Base-by-base conservation (phyloP, 1,140 invertebrate species). In the Atta texana region DNA sequence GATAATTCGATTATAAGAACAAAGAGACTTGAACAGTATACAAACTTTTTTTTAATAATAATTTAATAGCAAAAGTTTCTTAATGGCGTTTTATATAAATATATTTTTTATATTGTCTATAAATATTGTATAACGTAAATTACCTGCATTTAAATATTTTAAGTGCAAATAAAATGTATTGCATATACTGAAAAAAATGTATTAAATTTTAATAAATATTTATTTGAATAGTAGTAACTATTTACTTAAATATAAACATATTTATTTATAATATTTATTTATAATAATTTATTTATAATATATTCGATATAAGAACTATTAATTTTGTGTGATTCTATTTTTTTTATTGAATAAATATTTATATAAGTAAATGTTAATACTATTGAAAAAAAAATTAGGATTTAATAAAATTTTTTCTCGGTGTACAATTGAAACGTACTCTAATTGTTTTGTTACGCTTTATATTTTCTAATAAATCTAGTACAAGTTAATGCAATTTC, bases 1-100 rank as follows among this genome's bases (percentile, higher is more conserved):
- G 55, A 75, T 84, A 31, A 84, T 28, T 75, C 28, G 55, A 75
- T 34, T 74, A 61, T 18, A 39, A n/a, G 31, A 71, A 16, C 12
- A 71, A 7, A 53, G 3, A 55, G 31, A 21, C n/a, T 68, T 10
- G 77, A 71, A 55, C 24, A 4, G 10, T 39, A 39, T 12, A 31
- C 31, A 55, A 28, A 77, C 44, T 5, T 44, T 21, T 51, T 51
- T 44, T 66, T 21, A 49, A 51, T 69, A 39, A 14, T 51, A 59
- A 76, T 59, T 39, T 61, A 24, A 59, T 39, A 7, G 21, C 21
- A 14, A 69, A 51, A 69, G 12, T 51, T 51, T 51, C 39, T 44
- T 10, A 16, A 69, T 16, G 10, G 6, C 21, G 14, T 61, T 76
- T 76, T 75, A 21, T 39, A 18, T 39, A 75, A 75, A 59, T 39